Percentiles rank a stretch among this genome's conserved stretches.
Evolutionary conservation across 2,113 vertebrate genomes (phyloP).

Genomic region (Mugil cephalus): DNA sequence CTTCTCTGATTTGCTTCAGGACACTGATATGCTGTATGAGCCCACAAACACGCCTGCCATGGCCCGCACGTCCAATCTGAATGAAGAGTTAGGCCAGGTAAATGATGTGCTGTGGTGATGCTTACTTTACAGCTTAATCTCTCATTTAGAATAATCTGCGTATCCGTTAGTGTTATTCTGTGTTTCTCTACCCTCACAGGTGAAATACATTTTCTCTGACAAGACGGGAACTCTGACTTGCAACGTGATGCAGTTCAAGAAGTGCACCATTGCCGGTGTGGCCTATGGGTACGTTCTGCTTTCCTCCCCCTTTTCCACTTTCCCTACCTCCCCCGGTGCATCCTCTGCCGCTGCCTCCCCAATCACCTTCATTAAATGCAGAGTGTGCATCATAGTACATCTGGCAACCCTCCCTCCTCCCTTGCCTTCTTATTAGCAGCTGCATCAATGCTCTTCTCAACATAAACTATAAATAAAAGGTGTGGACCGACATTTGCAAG

Average conservation of each 20-base stretch:
- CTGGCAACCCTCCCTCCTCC: slow-evolving; percentile 69
- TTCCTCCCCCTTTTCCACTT: neutral
- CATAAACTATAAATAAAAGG: slow-evolving; percentile 78
- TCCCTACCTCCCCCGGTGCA: neutral
- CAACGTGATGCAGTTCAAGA: slow-evolving; percentile 99
- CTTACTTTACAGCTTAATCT: neutral
- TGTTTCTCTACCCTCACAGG: slow-evolving; percentile 80
- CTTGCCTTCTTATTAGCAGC: slow-evolving; percentile 75
- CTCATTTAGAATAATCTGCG: neutral
- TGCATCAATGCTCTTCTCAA: slow-evolving; percentile 69
- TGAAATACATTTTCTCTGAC: slow-evolving; percentile 99
- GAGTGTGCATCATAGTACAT: slow-evolving; percentile 68
- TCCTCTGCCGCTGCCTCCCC: slow-evolving; percentile 16
- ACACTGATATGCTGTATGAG: slow-evolving; percentile 97
- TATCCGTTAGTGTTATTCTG: neutral
- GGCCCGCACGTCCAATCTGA: slow-evolving; percentile 98
- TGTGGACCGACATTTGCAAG: slow-evolving; percentile 41
- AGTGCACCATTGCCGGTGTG: slow-evolving; percentile 95
- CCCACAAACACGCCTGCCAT: slow-evolving; percentile 93
- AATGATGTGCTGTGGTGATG: neutral
- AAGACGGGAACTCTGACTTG: slow-evolving; percentile 99
- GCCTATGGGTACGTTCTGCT: slow-evolving; percentile 92
- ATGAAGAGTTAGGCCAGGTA: slow-evolving; percentile 98
- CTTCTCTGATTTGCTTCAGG: slow-evolving; percentile 79
- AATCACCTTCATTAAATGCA: slow-evolving; percentile 68